Evolutionary conservation across 2,797 vertebrate genomes (phyloP).

Genomic region (Rhincodon typus): DNA sequence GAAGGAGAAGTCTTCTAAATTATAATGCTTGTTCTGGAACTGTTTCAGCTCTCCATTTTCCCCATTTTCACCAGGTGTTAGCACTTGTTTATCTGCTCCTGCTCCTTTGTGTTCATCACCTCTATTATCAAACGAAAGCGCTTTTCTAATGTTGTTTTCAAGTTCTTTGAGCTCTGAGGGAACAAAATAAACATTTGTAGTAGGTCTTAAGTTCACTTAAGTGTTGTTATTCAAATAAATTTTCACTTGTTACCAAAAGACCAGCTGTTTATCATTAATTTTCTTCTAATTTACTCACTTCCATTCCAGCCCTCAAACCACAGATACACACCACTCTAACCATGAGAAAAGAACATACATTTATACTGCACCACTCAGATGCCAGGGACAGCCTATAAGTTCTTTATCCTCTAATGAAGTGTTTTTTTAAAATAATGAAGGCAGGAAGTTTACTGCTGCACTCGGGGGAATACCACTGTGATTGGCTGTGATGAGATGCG

Average conservation of each 20-base stretch:
- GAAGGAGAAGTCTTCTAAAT: constrained; percentile 81
- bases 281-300: neutral
- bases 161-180: constrained; percentile 79
- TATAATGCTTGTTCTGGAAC: constrained; percentile 72
- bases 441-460: neutral
- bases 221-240: neutral
- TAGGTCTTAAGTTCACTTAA: neutral
- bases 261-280: neutral
- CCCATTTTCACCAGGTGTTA: constrained; percentile 60
- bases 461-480: neutral
- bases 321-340: neutral
- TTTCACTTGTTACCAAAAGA: neutral
- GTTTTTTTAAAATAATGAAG: neutral
- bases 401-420: neutral
- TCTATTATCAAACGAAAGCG: constrained; percentile 82
- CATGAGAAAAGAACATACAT: neutral
- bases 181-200: constrained; percentile 37
- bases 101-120: constrained; percentile 74
- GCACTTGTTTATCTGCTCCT: constrained; percentile 60
- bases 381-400: neutral
- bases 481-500: neutral
- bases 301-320: neutral
- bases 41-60: constrained; percentile 77
- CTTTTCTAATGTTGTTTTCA: constrained; percentile 88
- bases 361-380: neutral